phyloP scores from a whole-genome alignment of 2,797 vertebrate genomes.

The Enteromius treurensis region DNA sequence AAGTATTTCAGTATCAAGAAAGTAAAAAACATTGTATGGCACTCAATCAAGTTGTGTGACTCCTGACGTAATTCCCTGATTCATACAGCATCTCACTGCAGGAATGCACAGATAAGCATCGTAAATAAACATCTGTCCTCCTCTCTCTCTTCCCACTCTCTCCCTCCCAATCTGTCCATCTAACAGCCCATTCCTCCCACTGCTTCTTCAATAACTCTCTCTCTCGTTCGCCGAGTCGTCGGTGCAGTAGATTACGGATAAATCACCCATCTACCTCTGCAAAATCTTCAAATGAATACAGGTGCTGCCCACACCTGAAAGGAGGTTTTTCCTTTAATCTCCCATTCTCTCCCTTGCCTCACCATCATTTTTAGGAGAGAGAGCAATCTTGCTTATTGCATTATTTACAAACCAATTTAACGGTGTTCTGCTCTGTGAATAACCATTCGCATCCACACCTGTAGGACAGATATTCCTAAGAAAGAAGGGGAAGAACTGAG shows the following conservation, averaged over 20 bases:
- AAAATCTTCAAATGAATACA: constrained; percentile 61
- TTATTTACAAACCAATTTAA: constrained; percentile 78
- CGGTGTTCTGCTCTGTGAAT: constrained; percentile 58
- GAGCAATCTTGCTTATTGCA: constrained; percentile 74
- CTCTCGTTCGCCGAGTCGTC: constrained; percentile 10
- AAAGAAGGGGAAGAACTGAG: constrained; percentile 45
- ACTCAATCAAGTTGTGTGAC: background rate
- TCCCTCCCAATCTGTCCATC: constrained; percentile 17
- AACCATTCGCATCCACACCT: constrained; percentile 41
- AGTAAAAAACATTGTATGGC: background rate
- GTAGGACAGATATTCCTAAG: constrained; percentile 60
- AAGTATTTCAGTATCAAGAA: no score
- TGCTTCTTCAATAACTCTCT: constrained; percentile 15
- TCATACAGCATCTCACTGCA: constrained; percentile 36
- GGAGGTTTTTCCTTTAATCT: constrained; percentile 50
- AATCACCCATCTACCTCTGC: constrained; percentile 66
- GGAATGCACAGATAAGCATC: constrained; percentile 50
- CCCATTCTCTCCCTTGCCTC: constrained; percentile 38
- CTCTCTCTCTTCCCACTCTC: constrained; percentile 28
- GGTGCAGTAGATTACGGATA: constrained; percentile 63
- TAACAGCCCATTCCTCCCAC: constrained; percentile 20
- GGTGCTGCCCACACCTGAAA: constrained; percentile 60
- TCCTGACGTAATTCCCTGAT: constrained; percentile 12
- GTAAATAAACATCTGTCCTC: constrained; percentile 65
- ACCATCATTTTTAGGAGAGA: constrained; percentile 60